Percentiles rank a stretch among this genome's conserved stretches.
These are phyloP conservation scores for Amblyornis subalaris DNA, from an alignment of 2,113 vertebrate genomes.

Conservation along the genomic window DNA sequence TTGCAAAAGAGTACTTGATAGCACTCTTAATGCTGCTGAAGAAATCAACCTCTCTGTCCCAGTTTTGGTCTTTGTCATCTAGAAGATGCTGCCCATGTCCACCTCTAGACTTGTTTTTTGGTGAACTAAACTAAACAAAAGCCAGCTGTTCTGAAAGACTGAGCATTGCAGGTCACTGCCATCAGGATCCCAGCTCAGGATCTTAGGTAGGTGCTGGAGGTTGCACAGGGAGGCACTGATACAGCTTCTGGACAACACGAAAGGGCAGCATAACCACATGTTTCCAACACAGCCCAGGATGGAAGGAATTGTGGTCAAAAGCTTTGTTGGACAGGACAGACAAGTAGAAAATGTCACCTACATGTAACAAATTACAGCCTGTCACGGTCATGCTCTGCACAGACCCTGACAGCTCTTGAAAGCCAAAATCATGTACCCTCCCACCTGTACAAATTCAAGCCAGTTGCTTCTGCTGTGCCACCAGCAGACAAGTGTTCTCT, in stretches of 20 bases:
- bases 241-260: accelerated
- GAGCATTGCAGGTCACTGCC: neutral
- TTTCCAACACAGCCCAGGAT: neutral
- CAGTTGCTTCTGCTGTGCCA: neutral
- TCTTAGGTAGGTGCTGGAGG: neutral
- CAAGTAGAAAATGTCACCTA: neutral
- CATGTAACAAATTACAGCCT: neutral
- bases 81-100: neutral
- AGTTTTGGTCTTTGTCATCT: neutral
- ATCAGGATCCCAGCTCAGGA: neutral
- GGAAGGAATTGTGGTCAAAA: neutral
- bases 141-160: neutral
- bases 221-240: neutral
- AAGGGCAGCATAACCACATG: neutral
- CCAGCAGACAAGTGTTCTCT: neutral
- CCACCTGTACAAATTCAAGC: neutral
- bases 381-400: accelerated
- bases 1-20: neutral
- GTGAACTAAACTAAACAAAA: neutral
- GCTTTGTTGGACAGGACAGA: neutral
- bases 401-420: neutral
- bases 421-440: neutral
- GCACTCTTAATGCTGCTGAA: neutral
- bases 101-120: neutral
- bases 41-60: neutral